Evolutionary conservation across 2,797 vertebrate genomes (phyloP).

Genomic region (Megaceryle alcyon): DNA sequence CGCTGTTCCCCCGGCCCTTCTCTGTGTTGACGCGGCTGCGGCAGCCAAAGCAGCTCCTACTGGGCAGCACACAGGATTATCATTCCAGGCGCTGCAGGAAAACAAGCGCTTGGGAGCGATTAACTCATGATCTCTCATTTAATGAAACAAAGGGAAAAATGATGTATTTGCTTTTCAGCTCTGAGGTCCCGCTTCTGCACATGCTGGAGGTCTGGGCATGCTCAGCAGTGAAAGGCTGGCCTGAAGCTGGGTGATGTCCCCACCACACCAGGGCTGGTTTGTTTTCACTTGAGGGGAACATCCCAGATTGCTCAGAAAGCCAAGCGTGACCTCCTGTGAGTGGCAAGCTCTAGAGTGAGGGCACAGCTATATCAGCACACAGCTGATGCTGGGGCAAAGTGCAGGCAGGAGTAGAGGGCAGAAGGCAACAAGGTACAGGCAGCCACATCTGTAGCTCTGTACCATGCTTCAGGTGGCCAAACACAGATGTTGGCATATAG

Average conservation of each 20-base stretch:
- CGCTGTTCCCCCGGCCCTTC: neutral
- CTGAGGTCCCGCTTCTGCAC: neutral
- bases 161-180: constrained; percentile 62
- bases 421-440: neutral
- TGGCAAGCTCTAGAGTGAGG: neutral
- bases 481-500: neutral
- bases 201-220: neutral
- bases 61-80: constrained; percentile 42
- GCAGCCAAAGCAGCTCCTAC: constrained; percentile 65
- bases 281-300: neutral
- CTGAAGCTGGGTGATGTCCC: neutral
- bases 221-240: neutral
- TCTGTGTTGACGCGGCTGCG: neutral
- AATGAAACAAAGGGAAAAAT: constrained; percentile 68
- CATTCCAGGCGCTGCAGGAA: constrained; percentile 69
- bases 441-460: neutral
- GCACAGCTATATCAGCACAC: neutral
- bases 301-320: neutral
- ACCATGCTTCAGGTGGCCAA: neutral
- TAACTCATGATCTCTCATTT: constrained; percentile 71
- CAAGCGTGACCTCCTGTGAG: fast-evolving
- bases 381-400: neutral
- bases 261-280: neutral
- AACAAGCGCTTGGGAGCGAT: constrained; percentile 64
- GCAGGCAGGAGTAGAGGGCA: neutral